Base-by-base conservation (phyloP, 2,113 vertebrate genomes). In the Reinhardtius hippoglossoides region DNA sequence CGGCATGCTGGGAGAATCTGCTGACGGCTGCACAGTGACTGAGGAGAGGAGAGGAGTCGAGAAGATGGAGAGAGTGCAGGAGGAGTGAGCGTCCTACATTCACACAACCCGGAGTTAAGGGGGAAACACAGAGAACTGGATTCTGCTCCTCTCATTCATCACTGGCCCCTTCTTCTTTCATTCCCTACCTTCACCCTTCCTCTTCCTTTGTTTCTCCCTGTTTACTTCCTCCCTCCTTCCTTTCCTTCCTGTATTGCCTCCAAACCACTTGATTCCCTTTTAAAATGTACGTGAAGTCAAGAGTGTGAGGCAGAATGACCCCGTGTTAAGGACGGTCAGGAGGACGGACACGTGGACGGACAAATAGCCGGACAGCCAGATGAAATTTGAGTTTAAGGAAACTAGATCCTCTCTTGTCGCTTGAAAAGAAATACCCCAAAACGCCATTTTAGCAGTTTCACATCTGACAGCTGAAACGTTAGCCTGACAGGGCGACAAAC, bases 401-500 rank as follows among this genome's bases (percentile, higher is more conserved):
- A 87, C 20, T 0, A 72, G 59, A 88, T 80, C 74, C 59, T 3
- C 21, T 8, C n/a, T 3, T 3, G 10, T 10, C 9, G 12, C 3
- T 1, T 16, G 15, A 16, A 48, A 48, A 46, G 18, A 48, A 48
- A 48, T 26, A 24, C 0, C 5, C 10, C n/a, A 76, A 86, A 90
- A 84, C 16, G 84, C 87, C n/a, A 21, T 71, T 89, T 82, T 84
- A 55, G 87, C 88, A 87, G 71, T 91, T 89, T 91, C 14, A 20
- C 15, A 37, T 55, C 24, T 85, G 84, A 88, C 80, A 83, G 72
- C 64, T 87, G 84, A 87, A 89, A 91, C 77, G 67, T 78, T 80
- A 87, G 63, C 81, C 83, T 82, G 87, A 86, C 85, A 86, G 74
- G 62, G 78, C 62, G 65, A 72, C 67, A 67, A 85, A 81, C 67